Conservation (phyloP, 1,140 invertebrate genomes). For the Metaphire vulgaris region DNA sequence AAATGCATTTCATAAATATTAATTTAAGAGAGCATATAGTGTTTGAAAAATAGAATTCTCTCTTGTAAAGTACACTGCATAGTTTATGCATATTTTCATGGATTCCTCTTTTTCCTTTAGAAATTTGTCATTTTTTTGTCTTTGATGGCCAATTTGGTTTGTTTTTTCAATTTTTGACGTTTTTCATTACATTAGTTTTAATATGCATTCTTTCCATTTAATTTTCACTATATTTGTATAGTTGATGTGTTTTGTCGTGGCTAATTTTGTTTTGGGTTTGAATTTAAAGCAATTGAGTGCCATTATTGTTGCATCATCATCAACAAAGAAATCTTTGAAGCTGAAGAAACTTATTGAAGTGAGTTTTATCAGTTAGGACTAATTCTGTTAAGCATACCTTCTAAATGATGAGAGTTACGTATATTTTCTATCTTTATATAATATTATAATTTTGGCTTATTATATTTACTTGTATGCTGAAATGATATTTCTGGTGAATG, state of each 20-base stretch:
- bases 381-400: no score
- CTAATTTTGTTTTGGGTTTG: no score
- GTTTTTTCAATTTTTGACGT: no score
- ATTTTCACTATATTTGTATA: no score
- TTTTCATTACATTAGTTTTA: no score
- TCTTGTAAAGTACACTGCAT: not conserved
- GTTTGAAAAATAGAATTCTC: not conserved
- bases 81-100: not conserved
- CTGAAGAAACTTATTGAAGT: constrained; percentile 79
- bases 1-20: not conserved
- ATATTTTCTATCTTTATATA: not conserved
- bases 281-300: constrained; percentile 82
- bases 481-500: not conserved
- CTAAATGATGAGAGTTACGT: not conserved
- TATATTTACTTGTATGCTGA: not conserved
- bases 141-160: no score
- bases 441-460: not conserved
- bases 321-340: constrained; percentile 83
- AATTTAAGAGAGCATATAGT: not conserved
- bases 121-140: not conserved
- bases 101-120: not conserved
- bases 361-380: no score
- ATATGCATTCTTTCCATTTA: no score
- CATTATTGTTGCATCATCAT: constrained; percentile 82
- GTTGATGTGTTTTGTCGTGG: no score